phyloP scores from a whole-genome alignment of 2,797 vertebrate genomes.

The Loris lydekkerianus region DNA sequence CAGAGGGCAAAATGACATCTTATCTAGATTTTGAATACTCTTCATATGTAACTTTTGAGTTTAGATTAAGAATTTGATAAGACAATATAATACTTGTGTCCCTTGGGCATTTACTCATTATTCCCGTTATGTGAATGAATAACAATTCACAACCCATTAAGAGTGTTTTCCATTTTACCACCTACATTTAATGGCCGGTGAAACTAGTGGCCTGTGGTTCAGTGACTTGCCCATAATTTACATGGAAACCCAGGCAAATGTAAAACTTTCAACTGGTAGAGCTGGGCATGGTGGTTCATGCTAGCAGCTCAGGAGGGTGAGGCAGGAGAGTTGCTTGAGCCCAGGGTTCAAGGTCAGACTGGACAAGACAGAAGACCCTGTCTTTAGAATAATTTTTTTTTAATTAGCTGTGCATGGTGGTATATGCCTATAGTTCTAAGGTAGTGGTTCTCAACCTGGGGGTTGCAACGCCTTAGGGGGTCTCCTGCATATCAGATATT shows the following conservation, averaged over 20 bases:
- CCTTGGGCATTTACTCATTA: not conserved
- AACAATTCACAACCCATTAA: not conserved
- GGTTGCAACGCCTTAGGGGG: too few relatives aligned
- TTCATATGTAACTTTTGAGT: not conserved
- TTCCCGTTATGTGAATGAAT: not conserved
- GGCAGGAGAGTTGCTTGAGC: not conserved
- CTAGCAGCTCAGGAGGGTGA: not conserved
- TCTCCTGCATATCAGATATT: too few relatives aligned
- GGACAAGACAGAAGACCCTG: not conserved
- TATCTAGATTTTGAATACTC: slow-evolving; percentile 15
- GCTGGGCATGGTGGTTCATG: not conserved
- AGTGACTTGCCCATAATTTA: slow-evolving; percentile 28
- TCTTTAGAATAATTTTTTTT: not conserved
- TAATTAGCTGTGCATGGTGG: not conserved
- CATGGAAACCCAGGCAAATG: not conserved
- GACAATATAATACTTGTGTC: not conserved
- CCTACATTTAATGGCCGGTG: not conserved
- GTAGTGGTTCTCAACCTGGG: too few relatives aligned
- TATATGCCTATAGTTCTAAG: not conserved
- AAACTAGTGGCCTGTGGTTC: not conserved
- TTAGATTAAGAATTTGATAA: slow-evolving; percentile 18
- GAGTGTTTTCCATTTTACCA: not conserved
- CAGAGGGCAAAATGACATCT: not conserved
- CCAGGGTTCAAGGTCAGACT: not conserved
- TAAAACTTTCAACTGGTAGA: not conserved